Evolutionary conservation across 2,113 vertebrate species (phyloP), one percentile per base, ranked within the genome.

Genomic region (Sebastes schlegelii): DNA sequence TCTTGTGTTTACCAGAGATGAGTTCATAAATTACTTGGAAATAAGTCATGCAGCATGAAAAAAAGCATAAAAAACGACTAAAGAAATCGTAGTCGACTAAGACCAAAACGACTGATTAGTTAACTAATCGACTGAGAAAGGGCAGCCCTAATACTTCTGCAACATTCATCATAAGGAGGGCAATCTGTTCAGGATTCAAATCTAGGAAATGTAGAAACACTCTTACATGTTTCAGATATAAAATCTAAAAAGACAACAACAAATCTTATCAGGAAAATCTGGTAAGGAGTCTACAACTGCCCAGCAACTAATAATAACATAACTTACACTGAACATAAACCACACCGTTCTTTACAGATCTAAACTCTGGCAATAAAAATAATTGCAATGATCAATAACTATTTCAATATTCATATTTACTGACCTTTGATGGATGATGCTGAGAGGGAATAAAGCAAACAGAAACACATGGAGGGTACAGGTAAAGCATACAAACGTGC

Each of bases 401-500:
- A 68, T 40, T 60, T n/a, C 11, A 64, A 14, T 43, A 60, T 49
- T 51, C 1, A 49, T 17, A 42, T 75, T 63, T 67, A 93, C 92
- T 91, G 67, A 94, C 92, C 92, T 94, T 74, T 76, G 73, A 69
- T 64, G 51, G 42, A 49, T 79, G 62, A 34, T 48, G 75, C 2
- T 68, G 68, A 83, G 67, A 71, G 23, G 48, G 6, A 45, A 42
- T 19, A 63, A 68, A 63, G 42, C 5, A 1, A 78, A 19, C 13
- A 62, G 19, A 67, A 63, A 51, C 42, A 75, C 68, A 55, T 57
- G 66, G 6, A 72, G 57, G 55, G 34, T 64, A 51, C 54, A 4
- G 34, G 34, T 42, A 65, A 46, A 84, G 79, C 57, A 74, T 21
- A 51, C 19, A 34, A 8, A 55, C 52, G 64, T 23, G 45, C 19